Base-by-base conservation (phyloP, 2,888 invertebrate genomes). In the Netelia inedita region DNA sequence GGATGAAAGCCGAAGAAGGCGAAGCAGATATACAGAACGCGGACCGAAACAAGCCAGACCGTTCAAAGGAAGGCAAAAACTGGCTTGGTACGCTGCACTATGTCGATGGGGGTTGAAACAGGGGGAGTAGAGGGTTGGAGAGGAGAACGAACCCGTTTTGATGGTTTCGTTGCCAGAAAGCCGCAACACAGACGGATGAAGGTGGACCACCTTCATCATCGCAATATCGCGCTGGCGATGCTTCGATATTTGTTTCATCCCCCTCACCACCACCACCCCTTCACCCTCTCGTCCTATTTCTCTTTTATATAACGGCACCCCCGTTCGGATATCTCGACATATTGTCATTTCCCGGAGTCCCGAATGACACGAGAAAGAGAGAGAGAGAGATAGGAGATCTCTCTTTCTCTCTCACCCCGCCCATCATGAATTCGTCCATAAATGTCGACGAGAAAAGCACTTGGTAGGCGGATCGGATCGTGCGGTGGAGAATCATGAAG, bases 41-140 rank as follows among this genome's bases (percentile, higher is more conserved):
- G n/a, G 43, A 76, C 53, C 65, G 59, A 57, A 80, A 81, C 71
- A 69, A 53, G 79, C 57, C 57, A 46, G 65, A 74, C 66, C 74
- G 78, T 81, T 82, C 82, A 86, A 82, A 82, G 66, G 72, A 53
- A 66, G 69, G 61, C 75, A 82, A 79, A 78, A 85, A 79, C 75
- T 65, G 75, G 71, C 74, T 74, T 61, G 59, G 46, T 68, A 79
- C 69, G 69, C 35, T 79, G 69, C 61, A 53, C 43, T 55, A 68
- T 65, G 14, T 46, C 57, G 43, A 35, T 35, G 16, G n/a, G 16
- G 23, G 57, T 28, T 41, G 63, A 61, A 21, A 46, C 6, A 41
- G 46, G 63, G 21, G 43, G 68, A 50, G 63, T 63, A 78, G 72
- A 23, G 21, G 35, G 63, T 50, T 55, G 50, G 55, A 28, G 23